Conservation (phyloP, 1,140 invertebrate species). For the Vollenhovia emeryi region DNA sequence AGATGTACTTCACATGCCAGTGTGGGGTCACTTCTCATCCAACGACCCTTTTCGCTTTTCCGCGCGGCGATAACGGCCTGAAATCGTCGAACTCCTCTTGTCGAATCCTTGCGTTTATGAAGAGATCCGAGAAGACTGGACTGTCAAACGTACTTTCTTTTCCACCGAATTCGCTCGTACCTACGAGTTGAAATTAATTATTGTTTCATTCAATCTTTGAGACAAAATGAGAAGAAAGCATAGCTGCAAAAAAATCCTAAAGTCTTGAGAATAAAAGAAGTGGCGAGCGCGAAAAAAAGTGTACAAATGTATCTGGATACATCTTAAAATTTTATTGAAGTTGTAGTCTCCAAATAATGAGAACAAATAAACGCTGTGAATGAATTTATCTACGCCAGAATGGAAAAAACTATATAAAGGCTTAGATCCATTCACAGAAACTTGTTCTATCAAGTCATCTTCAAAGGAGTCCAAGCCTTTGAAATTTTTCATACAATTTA, state of each 20-base stretch:
- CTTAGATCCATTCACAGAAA: not conserved
- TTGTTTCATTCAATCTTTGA: not conserved
- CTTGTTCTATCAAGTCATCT: not conserved
- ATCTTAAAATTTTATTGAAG: too few relatives aligned
- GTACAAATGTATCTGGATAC: not conserved
- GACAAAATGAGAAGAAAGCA: not conserved
- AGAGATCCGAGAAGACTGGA: not conserved
- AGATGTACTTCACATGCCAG: slow-evolving; percentile 31
- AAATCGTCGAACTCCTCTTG: too few relatives aligned
- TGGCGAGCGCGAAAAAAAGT: not conserved
- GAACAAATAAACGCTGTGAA: not conserved
- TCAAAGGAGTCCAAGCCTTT: not conserved
- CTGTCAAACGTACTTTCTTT: not conserved
- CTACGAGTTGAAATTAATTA: not conserved
- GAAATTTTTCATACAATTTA: not conserved
- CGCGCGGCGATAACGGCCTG: not conserved
- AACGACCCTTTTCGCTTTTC: not conserved
- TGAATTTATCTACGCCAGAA: not conserved
- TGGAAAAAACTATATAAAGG: not conserved
- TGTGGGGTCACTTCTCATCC: not conserved
- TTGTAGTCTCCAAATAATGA: not conserved
- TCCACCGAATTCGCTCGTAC: not conserved
- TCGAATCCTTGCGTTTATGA: not conserved
- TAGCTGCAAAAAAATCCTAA: not conserved
- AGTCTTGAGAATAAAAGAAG: not conserved